Evolutionary conservation across 2,797 vertebrate genomes (phyloP), one percentile per base, ranked within the genome.

Genomic region (Poecilia picta): DNA sequence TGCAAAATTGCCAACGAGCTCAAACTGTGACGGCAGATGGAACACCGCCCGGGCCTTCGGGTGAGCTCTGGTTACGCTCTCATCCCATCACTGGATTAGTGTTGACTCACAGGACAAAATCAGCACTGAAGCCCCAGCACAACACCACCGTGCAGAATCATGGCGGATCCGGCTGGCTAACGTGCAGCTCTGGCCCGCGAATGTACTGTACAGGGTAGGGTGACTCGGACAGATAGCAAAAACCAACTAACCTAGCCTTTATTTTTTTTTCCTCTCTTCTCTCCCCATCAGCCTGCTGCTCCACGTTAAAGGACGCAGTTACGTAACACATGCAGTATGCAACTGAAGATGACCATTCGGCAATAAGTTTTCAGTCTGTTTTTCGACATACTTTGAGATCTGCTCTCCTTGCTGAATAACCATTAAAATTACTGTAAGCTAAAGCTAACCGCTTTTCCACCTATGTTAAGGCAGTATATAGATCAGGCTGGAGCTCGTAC

Each of bases 1-100:
- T 99, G 97, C 92, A 99, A 99, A 95, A 97, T 99, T 91, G 98
- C 98, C 79, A 98, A 99, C 0, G 98, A 99, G 96, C 98, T 99
- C 91, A 99, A 99, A 95, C 97, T 99, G 95, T 99, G 97, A 97
- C 82, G 4, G 89, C 88, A 83, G 86, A 90, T 86, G 84, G 90
- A 88, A 75, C 74, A 81, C 71, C 87, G 75, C 89, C 88, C 80
- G 12, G 89, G 79, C 81, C 83, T 82, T 45, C 25, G 68, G 81
- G 83, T 82, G 91, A 92, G 89, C 89, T 91, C 88, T 82, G 85
- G 85, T 85, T 74, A 51, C n/a, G 45, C 88, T 89, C 81, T 92
- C 89, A 81, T 91, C 91, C 93, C 91, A 85, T 91, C 90, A 93
- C 94, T 94, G 92, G 92, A 92, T 94, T 92, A 91, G 92, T 92